A percentile compares a stretch with the other conserved stretches of the same genome.
Conservation (phyloP, 2,888 invertebrate species). For the Zygaena filipendulae region DNA sequence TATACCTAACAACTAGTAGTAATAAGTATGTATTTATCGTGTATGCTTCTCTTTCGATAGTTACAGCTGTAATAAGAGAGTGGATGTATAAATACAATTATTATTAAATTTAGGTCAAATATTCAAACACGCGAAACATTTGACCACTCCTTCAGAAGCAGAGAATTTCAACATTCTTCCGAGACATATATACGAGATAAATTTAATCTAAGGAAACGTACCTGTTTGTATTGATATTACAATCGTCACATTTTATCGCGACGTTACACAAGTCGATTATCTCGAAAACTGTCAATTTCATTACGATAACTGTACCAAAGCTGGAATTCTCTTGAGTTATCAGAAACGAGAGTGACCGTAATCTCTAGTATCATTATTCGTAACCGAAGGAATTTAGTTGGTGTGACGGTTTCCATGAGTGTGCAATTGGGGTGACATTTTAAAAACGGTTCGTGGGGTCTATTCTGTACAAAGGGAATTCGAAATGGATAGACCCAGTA, state of each 20-base stretch:
- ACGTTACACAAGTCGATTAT: conserved; percentile 52
- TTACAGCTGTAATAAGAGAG: too few species aligned
- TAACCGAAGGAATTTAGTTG: conserved; percentile 10
- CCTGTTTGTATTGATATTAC: conserved; percentile 10
- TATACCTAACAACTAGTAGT: too few species aligned
- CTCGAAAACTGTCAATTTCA: conserved; percentile 45
- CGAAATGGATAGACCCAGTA: conserved; percentile 54
- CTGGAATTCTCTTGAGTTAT: conserved; percentile 41
- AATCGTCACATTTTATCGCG: conserved; percentile 29
- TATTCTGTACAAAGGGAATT: conserved; percentile 23
- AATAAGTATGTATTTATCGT: too few species aligned
- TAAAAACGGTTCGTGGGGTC: conserved; percentile 29
- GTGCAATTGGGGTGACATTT: conserved; percentile 5
- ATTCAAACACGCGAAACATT: not conserved
- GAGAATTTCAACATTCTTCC: conserved; percentile 38
- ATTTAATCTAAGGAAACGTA: conserved; percentile 29
- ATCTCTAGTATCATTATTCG: conserved; percentile 9
- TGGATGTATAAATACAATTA: too few species aligned
- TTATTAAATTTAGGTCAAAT: too few species aligned
- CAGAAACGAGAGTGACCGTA: conserved; percentile 19
- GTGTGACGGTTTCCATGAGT: too few species aligned
- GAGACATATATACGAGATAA: conserved; percentile 29
- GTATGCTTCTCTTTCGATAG: too few species aligned
- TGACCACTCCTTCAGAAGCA: conserved; percentile 20
- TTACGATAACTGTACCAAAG: conserved; percentile 29